A percentile compares a stretch with the other conserved stretches of the same genome.
These are phyloP conservation scores for Chamaea fasciata DNA, from an alignment of 2,113 vertebrate species.

Conservation along the genomic window DNA sequence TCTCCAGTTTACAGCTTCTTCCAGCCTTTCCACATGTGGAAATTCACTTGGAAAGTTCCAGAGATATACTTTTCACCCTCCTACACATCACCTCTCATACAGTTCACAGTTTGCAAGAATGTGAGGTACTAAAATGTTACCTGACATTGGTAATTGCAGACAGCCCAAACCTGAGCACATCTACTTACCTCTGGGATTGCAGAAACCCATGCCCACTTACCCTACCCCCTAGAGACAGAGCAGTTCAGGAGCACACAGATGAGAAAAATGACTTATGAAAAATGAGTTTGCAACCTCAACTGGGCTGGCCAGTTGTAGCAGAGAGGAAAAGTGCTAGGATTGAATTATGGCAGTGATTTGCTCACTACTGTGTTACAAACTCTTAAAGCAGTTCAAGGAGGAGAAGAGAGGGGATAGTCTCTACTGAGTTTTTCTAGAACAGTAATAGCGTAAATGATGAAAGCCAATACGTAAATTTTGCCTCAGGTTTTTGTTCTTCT, in stretches of 20 bases:
- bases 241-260: neutral
- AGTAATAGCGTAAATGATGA: neutral
- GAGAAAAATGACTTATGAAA: neutral
- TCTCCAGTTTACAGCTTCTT: slow-evolving; percentile 19
- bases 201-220: neutral
- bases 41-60: slow-evolving; percentile 51
- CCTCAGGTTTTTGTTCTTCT: neutral
- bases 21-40: slow-evolving; percentile 9
- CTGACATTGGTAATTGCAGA: neutral
- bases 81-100: neutral
- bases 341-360: neutral
- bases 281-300: neutral
- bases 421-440: neutral
- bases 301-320: neutral
- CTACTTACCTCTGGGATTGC: neutral
- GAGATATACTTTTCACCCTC: slow-evolving; percentile 35
- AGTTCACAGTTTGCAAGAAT: neutral
- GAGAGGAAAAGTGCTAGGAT: neutral
- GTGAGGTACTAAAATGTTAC: neutral
- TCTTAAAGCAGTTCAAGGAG: neutral
- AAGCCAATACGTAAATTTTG: neutral
- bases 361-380: neutral
- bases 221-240: neutral
- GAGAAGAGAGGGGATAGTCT: neutral
- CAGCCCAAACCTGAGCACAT: neutral